phyloP scores from a whole-genome alignment of 2,797 vertebrate genomes.

The Scomberomorus guttatus region DNA sequence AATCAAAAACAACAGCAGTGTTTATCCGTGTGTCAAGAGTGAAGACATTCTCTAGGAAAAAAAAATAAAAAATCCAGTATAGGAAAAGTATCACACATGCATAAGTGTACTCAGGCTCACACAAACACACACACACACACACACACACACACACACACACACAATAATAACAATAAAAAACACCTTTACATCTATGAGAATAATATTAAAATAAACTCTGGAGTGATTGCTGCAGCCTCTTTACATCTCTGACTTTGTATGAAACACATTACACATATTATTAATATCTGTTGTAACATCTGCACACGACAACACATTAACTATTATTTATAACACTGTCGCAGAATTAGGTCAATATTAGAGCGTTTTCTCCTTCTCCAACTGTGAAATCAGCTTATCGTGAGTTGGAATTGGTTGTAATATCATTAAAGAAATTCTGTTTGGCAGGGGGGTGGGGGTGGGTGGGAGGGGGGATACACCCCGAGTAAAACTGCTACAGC shows the following conservation, averaged over 20 bases:
- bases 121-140: constrained; percentile 19
- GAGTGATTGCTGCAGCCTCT: background rate
- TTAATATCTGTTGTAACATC: constrained; percentile 12
- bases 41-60: constrained; percentile 22
- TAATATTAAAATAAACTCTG: background rate
- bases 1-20: constrained; percentile 35
- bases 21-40: constrained; percentile 26
- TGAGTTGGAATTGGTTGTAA: constrained; percentile 35
- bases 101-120: background rate
- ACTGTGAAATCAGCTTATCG: constrained; percentile 47
- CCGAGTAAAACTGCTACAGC: constrained; percentile 32
- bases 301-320: constrained; percentile 21
- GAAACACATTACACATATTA: constrained; percentile 25
- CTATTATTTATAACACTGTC: constrained; percentile 10
- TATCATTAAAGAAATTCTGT: constrained; percentile 46
- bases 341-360: constrained; percentile 5
- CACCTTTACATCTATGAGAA: constrained; percentile 23
- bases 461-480: constrained; percentile 39
- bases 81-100: constrained; percentile 44
- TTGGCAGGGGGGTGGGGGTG: constrained; percentile 40
- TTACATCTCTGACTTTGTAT: constrained; percentile 9
- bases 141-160: constrained; percentile 18
- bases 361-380: background rate
- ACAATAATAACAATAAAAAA: background rate
- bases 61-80: constrained; percentile 36